Percentiles rank a stretch among this genome's conserved stretches.
These are phyloP conservation scores for Mythimna lalbum DNA, from an alignment of 2,888 invertebrate genomes.

Conservation along the genomic window DNA sequence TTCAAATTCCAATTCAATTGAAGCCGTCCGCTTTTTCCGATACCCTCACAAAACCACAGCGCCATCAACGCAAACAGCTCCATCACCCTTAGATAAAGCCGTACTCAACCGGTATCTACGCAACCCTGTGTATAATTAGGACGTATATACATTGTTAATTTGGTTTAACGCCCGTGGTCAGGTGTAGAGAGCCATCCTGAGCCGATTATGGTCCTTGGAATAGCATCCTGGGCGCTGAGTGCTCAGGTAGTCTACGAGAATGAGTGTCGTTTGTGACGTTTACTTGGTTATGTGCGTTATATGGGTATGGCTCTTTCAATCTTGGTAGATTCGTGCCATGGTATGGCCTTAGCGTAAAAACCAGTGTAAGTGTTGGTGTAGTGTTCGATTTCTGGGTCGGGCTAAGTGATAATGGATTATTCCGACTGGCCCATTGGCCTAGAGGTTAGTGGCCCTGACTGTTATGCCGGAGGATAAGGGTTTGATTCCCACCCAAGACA, in stretches of 20 bases:
- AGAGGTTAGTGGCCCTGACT: no score
- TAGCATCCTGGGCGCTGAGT: slow-evolving; percentile 46
- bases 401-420: no score
- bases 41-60: not conserved
- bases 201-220: slow-evolving; percentile 54
- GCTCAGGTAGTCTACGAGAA: slow-evolving; percentile 40
- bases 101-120: slow-evolving; percentile 21
- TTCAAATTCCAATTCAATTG: not conserved
- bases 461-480: no score
- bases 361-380: no score
- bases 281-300: slow-evolving; percentile 8
- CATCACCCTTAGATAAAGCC: slow-evolving; percentile 32
- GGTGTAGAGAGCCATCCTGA: slow-evolving; percentile 73
- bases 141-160: slow-evolving; percentile 72
- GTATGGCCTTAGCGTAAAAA: not conserved
- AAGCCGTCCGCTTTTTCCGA: not conserved
- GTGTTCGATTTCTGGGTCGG: no score
- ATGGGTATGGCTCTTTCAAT: not conserved
- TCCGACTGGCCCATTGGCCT: no score
- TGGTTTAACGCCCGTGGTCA: slow-evolving; percentile 72
- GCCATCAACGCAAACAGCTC: slow-evolving; percentile 18
- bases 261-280: slow-evolving; percentile 21
- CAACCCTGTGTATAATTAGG: slow-evolving; percentile 56
- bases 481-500: no score
- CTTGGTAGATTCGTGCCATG: no score